Conservation (phyloP, 2,888 invertebrate genomes). For the Reticulitermes lucifugus region DNA sequence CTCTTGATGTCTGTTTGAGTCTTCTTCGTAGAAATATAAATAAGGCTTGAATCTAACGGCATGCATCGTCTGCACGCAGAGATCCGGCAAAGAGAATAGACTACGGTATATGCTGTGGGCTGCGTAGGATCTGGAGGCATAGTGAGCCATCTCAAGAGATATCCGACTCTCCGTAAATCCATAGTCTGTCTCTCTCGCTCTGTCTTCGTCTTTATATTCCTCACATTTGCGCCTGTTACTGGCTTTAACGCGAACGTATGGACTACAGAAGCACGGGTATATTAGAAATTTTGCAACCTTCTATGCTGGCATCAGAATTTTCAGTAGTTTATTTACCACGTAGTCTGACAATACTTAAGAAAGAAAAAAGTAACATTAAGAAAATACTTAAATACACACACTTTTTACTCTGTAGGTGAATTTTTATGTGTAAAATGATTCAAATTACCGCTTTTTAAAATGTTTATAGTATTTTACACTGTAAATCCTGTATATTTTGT, state of each 20-base stretch:
- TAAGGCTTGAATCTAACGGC: conserved; percentile 31
- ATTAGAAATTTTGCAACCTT: no score
- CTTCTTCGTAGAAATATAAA: conserved; percentile 40
- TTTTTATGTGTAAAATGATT: no score
- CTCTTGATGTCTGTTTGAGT: conserved; percentile 41
- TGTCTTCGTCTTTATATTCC: neutral
- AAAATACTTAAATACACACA: no score
- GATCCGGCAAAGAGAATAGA: neutral
- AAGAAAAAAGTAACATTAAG: no score
- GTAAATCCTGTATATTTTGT: no score
- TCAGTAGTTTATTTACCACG: no score
- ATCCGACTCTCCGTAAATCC: conserved; percentile 21
- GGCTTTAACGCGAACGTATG: neutral
- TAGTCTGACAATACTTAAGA: no score
- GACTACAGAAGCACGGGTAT: neutral
- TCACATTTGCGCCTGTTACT: neutral
- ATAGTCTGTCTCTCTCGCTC: neutral
- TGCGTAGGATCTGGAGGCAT: neutral
- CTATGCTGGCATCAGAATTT: no score
- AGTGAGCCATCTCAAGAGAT: conserved; percentile 12
- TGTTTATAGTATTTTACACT: no score
- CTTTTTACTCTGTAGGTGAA: no score
- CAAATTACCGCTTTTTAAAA: no score
- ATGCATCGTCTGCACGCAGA: neutral
- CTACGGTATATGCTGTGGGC: neutral